Conservation (phyloP, 2,113 vertebrate genomes). For the Anolis sagrei region DNA sequence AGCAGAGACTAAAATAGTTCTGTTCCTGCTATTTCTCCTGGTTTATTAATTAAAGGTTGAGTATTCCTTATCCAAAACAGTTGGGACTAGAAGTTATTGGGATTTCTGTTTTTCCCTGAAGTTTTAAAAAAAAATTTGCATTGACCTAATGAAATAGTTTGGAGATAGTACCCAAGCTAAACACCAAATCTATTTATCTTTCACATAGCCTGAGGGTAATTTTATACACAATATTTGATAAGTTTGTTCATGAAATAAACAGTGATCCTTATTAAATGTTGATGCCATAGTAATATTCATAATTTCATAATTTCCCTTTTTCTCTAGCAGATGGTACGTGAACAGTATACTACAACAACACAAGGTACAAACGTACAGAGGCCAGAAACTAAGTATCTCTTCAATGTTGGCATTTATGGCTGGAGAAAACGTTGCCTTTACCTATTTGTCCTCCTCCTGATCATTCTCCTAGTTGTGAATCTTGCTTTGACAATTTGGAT, state of each 20-base stretch:
- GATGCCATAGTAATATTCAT: background rate
- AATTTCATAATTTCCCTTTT: background rate
- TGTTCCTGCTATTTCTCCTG: too few species aligned
- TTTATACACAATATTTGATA: too few species aligned
- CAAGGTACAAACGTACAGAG: slow-evolving; percentile 81
- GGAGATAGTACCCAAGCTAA: too few species aligned
- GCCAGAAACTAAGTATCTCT: slow-evolving; percentile 80
- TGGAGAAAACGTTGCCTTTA: slow-evolving; percentile 99
- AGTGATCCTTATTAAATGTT: background rate
- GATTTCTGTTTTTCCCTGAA: too few species aligned
- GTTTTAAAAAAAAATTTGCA: too few species aligned
- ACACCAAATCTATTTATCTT: too few species aligned
- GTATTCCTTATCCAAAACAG: too few species aligned
- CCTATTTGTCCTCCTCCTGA: slow-evolving; percentile 91
- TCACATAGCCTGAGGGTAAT: too few species aligned
- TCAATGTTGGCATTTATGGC: slow-evolving; percentile 97
- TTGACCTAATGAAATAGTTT: too few species aligned
- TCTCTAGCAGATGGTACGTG: slow-evolving; percentile 88
- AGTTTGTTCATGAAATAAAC: background rate
- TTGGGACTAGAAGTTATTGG: too few species aligned
- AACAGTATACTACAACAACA: slow-evolving; percentile 88
- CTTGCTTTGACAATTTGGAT: slow-evolving; percentile 96
- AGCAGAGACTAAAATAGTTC: too few species aligned
- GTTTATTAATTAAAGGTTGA: too few species aligned
- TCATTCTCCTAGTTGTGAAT: slow-evolving; percentile 92